Evolutionary conservation across 2,113 vertebrate species (phyloP).

Genomic region (Triplophysa rosa): DNA sequence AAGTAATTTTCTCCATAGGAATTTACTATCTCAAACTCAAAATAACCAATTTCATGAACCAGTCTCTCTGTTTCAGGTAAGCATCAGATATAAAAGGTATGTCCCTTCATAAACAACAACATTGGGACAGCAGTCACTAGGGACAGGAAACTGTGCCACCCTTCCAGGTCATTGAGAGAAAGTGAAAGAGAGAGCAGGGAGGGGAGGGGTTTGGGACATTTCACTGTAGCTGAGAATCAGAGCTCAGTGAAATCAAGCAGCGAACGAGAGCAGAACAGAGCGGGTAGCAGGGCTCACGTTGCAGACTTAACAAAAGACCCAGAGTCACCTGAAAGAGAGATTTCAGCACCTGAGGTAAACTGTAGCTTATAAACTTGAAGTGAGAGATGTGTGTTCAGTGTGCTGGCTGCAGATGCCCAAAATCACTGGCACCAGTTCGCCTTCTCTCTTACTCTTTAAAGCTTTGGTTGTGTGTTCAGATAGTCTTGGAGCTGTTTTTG

Average conservation of each 20-base stretch:
- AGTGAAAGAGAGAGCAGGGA: constrained; percentile 38
- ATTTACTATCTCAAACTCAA: no score
- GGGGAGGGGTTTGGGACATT: constrained; percentile 28
- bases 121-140: constrained; percentile 57
- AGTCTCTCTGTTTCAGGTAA: background rate
- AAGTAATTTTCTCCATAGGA: no score
- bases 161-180: constrained; percentile 51
- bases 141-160: constrained; percentile 73
- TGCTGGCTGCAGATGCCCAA: background rate
- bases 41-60: no score
- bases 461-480: constrained; percentile 8
- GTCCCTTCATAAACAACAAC: constrained; percentile 45
- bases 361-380: constrained; percentile 29
- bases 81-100: background rate
- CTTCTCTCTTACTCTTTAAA: background rate
- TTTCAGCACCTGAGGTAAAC: constrained; percentile 38
- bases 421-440: constrained; percentile 24
- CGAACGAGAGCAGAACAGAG: constrained; percentile 32
- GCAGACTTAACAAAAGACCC: constrained; percentile 60
- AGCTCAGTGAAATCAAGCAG: constrained; percentile 50
- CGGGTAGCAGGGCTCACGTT: constrained; percentile 41
- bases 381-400: background rate
- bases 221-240: constrained; percentile 67
- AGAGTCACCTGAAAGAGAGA: constrained; percentile 51
- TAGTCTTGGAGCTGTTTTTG: background rate